Base-by-base conservation (phyloP, 2,888 invertebrate genomes). In the Scrobipalpa atriplicella region DNA sequence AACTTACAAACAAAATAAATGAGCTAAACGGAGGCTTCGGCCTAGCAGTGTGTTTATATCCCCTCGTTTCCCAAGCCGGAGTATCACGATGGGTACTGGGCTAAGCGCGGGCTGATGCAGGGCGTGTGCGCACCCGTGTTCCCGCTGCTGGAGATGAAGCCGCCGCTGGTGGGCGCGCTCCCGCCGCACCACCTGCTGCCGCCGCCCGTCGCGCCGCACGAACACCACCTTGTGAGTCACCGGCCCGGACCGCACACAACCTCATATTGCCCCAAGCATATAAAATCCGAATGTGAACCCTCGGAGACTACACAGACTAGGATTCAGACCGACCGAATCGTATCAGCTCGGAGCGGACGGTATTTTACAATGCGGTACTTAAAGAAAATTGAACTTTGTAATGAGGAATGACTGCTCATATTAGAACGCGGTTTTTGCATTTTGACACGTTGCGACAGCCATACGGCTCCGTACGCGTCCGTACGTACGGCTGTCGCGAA, bases 161-260 rank as follows among this genome's bases (percentile, higher is more conserved):
- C 92, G 81, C 92, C 93, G 72, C 89, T 92, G 62, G 91, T 87
- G 83, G 90, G 88, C 83, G 92, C 92, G 73, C 85, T 92, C 85
- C 92, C 93, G 74, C 92, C 92, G 78, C 90, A 86, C 80, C 92
- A 93, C 80, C 86, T 92, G 90, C 90, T 93, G 93, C 93, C 90
- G 93, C 93, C 90, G 90, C 92, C 94, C 93, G 94, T 94, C 85
- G 43, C 41, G 51, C 52, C 5, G 13, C 94, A 94, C 94, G 95
- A 94, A 81, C 95, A 94, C 93, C 94, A 94, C 93, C 94, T 90
- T 81, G 93, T 93, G 93, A 93, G 93, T 89, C 73, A 66, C 63
- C 83, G 70, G 71, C 71, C 68, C 72, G 73, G 62, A 62, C 66
- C 64, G 61, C 67, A 56, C 21, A n/a, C 21, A 43, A 16, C 29